Conservation (phyloP, 2,113 vertebrate species). For the Elgaria multicarinata region DNA sequence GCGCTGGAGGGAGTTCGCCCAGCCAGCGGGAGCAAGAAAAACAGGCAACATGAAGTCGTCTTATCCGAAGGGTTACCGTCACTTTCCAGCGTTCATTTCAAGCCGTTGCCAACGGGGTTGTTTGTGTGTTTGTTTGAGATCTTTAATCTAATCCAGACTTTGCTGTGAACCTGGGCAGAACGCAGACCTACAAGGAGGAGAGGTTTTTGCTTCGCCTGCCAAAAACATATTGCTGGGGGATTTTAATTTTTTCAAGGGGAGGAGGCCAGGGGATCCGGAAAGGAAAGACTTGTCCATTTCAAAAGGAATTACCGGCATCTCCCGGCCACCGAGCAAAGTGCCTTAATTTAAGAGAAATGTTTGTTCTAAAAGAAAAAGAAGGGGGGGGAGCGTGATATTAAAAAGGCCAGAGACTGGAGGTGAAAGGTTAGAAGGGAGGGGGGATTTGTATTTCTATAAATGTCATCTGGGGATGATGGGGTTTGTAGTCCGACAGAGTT, state of each 20-base stretch:
- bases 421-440: not conserved
- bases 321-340: not conserved
- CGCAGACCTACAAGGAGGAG: not conserved
- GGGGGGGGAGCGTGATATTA: no score
- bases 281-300: not conserved
- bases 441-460: not conserved
- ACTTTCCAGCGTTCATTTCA: not conserved
- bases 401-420: not conserved
- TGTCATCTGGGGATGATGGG: not conserved
- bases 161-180: not conserved
- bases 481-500: no score
- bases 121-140: not conserved
- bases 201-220: not conserved
- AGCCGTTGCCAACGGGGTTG: rapidly evolving
- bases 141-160: not conserved
- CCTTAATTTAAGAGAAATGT: not conserved
- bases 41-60: not conserved
- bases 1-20: not conserved
- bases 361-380: not conserved
- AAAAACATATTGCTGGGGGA: not conserved
- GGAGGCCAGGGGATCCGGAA: not conserved
- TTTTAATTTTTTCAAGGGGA: rapidly evolving
- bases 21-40: no score
- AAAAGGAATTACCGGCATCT: no score
- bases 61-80: not conserved